These are phyloP conservation scores for Diceros bicornis DNA, from an alignment of 2,797 vertebrate species.

Conservation along the genomic window DNA sequence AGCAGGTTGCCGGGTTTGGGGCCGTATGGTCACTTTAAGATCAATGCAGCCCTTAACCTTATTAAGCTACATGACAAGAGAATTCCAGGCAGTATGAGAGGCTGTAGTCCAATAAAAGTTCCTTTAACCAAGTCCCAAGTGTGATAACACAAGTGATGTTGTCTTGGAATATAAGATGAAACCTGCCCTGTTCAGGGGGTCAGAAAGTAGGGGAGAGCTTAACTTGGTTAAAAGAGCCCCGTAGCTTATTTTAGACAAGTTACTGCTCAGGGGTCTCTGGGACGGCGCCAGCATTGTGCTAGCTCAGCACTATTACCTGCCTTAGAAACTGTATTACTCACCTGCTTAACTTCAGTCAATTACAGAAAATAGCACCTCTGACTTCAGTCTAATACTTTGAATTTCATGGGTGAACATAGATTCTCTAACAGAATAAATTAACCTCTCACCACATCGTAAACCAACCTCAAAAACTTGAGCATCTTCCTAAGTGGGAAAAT, in stretches of 20 bases:
- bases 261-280: slow-evolving; percentile 14
- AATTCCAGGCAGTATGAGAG: slow-evolving; percentile 54
- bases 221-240: slow-evolving; percentile 69
- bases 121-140: slow-evolving; percentile 50
- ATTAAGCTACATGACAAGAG: slow-evolving; percentile 73
- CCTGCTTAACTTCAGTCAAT: slow-evolving; percentile 36
- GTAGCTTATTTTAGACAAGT: slow-evolving; percentile 67
- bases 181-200: slow-evolving; percentile 1
- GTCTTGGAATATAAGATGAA: slow-evolving; percentile 72
- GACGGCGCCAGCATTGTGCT: slow-evolving; percentile 1
- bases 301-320: slow-evolving; percentile 43
- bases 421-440: slow-evolving; percentile 71
- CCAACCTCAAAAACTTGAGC: slow-evolving; percentile 36
- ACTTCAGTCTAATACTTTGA: slow-evolving; percentile 68
- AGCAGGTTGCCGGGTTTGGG: slow-evolving; percentile 35
- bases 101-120: slow-evolving; percentile 62
- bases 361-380: slow-evolving; percentile 69
- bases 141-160: slow-evolving; percentile 41
- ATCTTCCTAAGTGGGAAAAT: slow-evolving; percentile 49
- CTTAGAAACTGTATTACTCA: slow-evolving; percentile 40
- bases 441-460: slow-evolving; percentile 54
- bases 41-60: slow-evolving; percentile 71
- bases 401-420: slow-evolving; percentile 65
- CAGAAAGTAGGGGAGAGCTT: slow-evolving; percentile 62
- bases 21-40: slow-evolving; percentile 53